Percentiles rank a stretch among this genome's conserved stretches.
These are phyloP conservation scores for Rhegmatorhina hoffmannsi DNA, from an alignment of 2,113 vertebrate genomes.

Conservation along the genomic window DNA sequence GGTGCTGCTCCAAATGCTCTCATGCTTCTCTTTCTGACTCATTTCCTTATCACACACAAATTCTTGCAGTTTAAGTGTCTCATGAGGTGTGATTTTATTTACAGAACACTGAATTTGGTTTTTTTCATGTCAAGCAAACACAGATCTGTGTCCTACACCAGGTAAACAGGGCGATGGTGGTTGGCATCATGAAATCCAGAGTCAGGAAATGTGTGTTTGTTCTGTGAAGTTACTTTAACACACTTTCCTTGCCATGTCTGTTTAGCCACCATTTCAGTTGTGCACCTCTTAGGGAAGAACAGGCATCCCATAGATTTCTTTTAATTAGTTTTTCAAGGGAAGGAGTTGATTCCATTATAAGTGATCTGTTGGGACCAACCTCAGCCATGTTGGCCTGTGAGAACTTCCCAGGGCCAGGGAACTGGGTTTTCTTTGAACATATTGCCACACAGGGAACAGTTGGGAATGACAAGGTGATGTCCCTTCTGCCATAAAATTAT, in stretches of 20 bases:
- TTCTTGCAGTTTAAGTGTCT: neutral
- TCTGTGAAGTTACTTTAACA: too few relatives aligned
- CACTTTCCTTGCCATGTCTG: neutral
- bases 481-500: neutral
- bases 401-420: neutral
- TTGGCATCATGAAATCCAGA: rapidly evolving
- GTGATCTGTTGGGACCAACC: neutral
- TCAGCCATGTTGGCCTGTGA: neutral
- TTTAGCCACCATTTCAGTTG: neutral
- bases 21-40: neutral
- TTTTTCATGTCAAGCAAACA: rapidly evolving
- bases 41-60: neutral
- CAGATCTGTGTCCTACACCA: neutral
- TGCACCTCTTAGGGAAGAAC: neutral
- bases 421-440: neutral
- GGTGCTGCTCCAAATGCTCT: neutral
- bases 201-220: neutral
- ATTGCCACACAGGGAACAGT: neutral
- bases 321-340: neutral
- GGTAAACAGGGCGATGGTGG: neutral
- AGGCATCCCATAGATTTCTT: neutral
- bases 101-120: neutral
- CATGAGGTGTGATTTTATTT: neutral
- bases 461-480: neutral
- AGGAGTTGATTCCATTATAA: neutral